These are phyloP conservation scores for Limanda limanda DNA, from an alignment of 2,113 vertebrate genomes.

Conservation along the genomic window DNA sequence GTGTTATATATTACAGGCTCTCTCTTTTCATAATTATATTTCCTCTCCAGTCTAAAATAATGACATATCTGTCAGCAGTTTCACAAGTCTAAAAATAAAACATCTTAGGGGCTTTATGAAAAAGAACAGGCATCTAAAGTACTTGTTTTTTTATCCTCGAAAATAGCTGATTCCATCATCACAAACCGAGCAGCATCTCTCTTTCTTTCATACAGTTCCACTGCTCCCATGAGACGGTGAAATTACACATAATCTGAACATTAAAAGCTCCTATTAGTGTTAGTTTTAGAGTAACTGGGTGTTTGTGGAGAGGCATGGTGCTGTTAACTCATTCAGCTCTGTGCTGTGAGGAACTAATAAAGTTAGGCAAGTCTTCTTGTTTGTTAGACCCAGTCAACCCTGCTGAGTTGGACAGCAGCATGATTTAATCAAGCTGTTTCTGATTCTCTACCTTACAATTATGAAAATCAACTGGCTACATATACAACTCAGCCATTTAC, in stretches of 20 bases:
- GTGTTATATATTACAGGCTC: conserved; percentile 6
- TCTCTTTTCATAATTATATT: conserved; percentile 13
- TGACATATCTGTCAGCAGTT: neutral
- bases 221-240: neutral
- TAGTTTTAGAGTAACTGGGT: too few species aligned
- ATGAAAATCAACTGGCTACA: too few species aligned
- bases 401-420: neutral
- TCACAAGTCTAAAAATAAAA: conserved; percentile 46
- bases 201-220: neutral
- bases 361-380: neutral
- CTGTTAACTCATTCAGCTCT: too few species aligned
- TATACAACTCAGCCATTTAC: too few species aligned
- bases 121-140: conserved; percentile 38
- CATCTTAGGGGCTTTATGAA: conserved; percentile 27
- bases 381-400: neutral
- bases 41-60: conserved; percentile 4
- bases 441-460: too few species aligned
- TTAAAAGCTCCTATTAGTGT: neutral
- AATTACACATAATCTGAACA: neutral
- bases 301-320: neutral
- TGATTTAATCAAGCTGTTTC: neutral
- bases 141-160: neutral
- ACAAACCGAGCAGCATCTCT: conserved; percentile 2
- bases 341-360: neutral
- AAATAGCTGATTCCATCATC: conserved; percentile 14